Evolutionary conservation across 2,888 invertebrate species (phyloP), one percentile per base, ranked within the genome.

Genomic region (Tetragonula carbonaria): DNA sequence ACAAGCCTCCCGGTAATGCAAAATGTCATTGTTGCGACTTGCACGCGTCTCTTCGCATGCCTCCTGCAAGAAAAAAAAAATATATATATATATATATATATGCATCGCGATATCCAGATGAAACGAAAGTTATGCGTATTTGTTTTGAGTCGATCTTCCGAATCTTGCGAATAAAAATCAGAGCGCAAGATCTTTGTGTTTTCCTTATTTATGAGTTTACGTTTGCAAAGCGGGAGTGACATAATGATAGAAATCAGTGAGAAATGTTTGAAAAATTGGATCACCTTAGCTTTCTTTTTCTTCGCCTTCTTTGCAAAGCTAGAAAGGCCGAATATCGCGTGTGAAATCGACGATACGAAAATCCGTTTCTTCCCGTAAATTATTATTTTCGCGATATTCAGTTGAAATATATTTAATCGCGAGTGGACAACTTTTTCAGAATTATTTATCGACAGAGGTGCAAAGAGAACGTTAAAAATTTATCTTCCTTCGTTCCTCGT

Each of bases 11-110:
- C 74, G 78, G 55, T 75, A 80, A 82, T 75, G 85, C 67, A 79
- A 89, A 89, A 89, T 90, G 89, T 88, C 89, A 87, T 86, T 88
- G 83, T 72, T 78, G 76, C 73, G 80, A 79, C 77, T 74, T 57
- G 79, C 70, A 73, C 63, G 45, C 28, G 38, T 38, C 21, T 70
- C 66, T 68, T 80, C 55, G 76, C 68, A n/a, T 53, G 38, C 51
- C 13, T 21, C 28, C 28, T 33, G 18, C 33, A 38, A 51, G n/a
- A 55, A 65, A 38, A 38, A 51, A 18, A 55, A 65, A 38, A 38
- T 38, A 38, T 38, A 38, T 38, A 38, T 38, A 38, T 38, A 38
- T 38, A 38, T 38, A 28, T 28, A 28, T 28, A 28, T 28, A 1
- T 14, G 14, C 21, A 23, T 51, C 38, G 16, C 16, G 21, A 45